Conservation (phyloP, 2,113 vertebrate species). For the Myanophis thanlyinensis region DNA sequence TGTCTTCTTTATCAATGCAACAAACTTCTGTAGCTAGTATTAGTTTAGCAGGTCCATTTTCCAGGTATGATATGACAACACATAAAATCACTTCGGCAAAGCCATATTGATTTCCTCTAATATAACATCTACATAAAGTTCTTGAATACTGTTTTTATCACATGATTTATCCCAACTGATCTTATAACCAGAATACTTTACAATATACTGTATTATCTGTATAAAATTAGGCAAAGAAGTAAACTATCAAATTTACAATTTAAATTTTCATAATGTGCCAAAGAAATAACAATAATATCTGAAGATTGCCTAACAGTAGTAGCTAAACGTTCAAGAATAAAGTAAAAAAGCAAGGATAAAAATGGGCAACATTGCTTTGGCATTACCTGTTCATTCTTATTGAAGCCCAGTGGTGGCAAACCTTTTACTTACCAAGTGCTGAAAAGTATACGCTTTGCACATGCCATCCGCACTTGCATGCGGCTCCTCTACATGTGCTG, state of each 20-base stretch:
- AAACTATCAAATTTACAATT: background rate
- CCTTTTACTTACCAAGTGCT: too few relatives aligned
- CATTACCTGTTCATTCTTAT: too few relatives aligned
- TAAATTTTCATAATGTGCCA: background rate
- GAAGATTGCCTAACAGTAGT: background rate
- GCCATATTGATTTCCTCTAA: background rate
- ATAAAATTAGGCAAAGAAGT: background rate
- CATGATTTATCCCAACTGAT: background rate
- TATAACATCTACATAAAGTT: background rate
- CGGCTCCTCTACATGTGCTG: too few relatives aligned
- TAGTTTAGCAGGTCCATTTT: slow-evolving; percentile 70
- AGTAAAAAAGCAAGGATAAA: background rate
- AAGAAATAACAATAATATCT: background rate
- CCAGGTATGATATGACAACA: slow-evolving; percentile 67
- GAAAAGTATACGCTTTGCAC: too few relatives aligned
- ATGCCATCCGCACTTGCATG: too few relatives aligned
- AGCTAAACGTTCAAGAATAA: background rate
- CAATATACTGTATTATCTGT: background rate
- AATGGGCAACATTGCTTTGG: background rate
- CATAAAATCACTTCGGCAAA: background rate
- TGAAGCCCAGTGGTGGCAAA: too few relatives aligned
- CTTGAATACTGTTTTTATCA: background rate
- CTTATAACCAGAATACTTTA: background rate
- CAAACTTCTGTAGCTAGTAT: slow-evolving; percentile 61
- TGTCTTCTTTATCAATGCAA: slow-evolving; percentile 55